These are phyloP conservation scores for Antedon bifida DNA, from an alignment of 35 echinoderm and acorn worm species.

Conservation along the genomic window DNA sequence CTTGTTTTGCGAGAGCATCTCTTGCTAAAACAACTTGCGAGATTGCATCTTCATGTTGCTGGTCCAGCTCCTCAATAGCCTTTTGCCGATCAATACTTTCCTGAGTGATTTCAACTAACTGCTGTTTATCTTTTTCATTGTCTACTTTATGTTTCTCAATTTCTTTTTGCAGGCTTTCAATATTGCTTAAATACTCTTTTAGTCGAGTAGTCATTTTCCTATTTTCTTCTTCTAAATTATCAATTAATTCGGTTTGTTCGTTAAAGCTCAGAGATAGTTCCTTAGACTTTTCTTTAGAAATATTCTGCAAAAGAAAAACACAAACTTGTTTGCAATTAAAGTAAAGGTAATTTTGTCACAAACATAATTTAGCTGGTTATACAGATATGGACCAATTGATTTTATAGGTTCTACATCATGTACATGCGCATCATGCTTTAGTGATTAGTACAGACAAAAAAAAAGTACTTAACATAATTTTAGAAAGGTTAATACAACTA, in stretches of 20 bases:
- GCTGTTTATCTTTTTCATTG: constrained; percentile 19
- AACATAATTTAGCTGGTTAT: too few relatives aligned
- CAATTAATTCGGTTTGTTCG: neutral
- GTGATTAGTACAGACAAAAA: too few relatives aligned
- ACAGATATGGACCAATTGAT: too few relatives aligned
- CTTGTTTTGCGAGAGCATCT: neutral
- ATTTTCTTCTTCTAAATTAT: constrained; percentile 2
- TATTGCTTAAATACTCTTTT: neutral
- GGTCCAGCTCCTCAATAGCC: constrained; percentile 32
- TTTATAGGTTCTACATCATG: too few relatives aligned
- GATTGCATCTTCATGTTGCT: constrained; percentile 33
- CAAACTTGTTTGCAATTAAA: neutral
- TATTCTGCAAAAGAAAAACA: neutral
- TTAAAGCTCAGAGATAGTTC: neutral
- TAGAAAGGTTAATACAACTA: too few relatives aligned
- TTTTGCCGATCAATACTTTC: constrained; percentile 6
- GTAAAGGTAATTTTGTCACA: neutral
- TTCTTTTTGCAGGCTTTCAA: constrained; percentile 10
- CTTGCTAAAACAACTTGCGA: constrained; percentile 10
- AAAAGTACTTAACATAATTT: too few relatives aligned
- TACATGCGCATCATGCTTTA: too few relatives aligned
- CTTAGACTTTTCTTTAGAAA: neutral
- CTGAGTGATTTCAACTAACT: constrained; percentile 22
- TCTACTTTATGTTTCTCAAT: constrained; percentile 10
- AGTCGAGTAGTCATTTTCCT: neutral